These are phyloP conservation scores for Penaeus monodon DNA, from an alignment of 2,888 invertebrate species.

Conservation along the genomic window DNA sequence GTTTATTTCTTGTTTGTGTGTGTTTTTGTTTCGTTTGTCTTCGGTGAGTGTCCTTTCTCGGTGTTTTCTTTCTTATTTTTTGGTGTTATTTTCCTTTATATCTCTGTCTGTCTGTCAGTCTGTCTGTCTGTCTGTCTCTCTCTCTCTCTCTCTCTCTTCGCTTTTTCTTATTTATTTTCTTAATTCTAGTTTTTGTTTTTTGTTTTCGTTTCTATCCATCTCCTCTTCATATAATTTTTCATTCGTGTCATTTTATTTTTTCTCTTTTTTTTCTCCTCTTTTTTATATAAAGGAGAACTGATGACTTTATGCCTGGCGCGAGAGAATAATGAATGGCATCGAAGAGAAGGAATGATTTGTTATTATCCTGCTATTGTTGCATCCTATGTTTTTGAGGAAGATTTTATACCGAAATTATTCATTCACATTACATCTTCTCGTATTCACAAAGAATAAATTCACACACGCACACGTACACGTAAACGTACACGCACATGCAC, in stretches of 20 bases:
- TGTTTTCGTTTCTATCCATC: not conserved
- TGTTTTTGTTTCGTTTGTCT: too few species aligned
- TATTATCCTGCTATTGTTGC: too few species aligned
- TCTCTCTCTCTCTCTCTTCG: not conserved
- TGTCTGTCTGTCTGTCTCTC: constrained; percentile 3
- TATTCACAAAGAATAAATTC: too few species aligned
- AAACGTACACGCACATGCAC: constrained; percentile 8
- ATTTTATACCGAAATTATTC: too few species aligned
- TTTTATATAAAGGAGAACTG: not conserved
- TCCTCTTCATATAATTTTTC: not conserved
- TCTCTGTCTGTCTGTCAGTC: not conserved
- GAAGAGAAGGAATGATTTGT: too few species aligned
- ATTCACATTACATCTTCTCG: too few species aligned
- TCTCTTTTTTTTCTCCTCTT: not conserved
- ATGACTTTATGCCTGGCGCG: too few species aligned
- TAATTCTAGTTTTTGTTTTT: not conserved
- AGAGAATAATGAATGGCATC: too few species aligned
- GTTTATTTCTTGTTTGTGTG: too few species aligned
- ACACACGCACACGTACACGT: not conserved
- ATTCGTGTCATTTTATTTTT: not conserved
- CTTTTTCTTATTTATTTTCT: not conserved
- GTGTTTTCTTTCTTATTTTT: too few species aligned
- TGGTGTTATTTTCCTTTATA: not conserved
- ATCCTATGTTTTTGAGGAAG: too few species aligned
- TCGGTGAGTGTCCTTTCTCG: too few species aligned